Evolutionary conservation across 2,888 invertebrate species (phyloP), one percentile per base, ranked within the genome.

Genomic region (Andrena flavipes): DNA sequence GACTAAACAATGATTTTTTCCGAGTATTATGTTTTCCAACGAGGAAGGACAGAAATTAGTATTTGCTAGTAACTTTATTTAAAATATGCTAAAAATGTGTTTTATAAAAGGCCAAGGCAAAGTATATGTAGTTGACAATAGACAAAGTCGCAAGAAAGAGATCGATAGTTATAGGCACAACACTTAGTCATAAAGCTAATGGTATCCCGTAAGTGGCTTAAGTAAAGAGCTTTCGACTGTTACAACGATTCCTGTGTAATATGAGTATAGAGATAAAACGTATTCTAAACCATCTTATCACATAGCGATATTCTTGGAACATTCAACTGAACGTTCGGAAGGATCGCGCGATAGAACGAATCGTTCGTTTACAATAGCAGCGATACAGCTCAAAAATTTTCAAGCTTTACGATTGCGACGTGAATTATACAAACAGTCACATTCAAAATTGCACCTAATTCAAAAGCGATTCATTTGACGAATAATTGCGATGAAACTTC

Each of bases 141-240:
- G 30, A 16, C 16, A 42, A 13, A 42, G 2, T 30, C n/a, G 49
- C 65, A 26, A 13, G 30, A 10, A 56, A 54, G n/a, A 42, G 30
- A 67, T 35, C 73, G 20, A 73, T 42, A 20, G 29, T 51, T 64
- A 35, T 56, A 65, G 42, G 23, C 23, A 73, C 29, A 56, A 54
- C 20, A 54, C 26, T 35, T n/a, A 20, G 8, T 26, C n/a, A 13
- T 13, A 1, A 8, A 16, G 42, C 42, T 42, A n/a, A 33, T 51
- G 13, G 20, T 62, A 1, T 70, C 16, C 7, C 10, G 20, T 8
- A 23, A 29, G 48, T 2, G 29, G 30, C 8, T 26, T 26, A 63
- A 1, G 8, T 72, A 33, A 33, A n/a, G 5, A 64, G 20, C 8
- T 33, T 35, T 51, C 49, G 2, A 70, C 59, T 59, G 10, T 13